Percentiles rank a stretch among this genome's conserved stretches.
These are phyloP conservation scores for Aromia moschata DNA, from an alignment of 2,888 invertebrate genomes.

Conservation along the genomic window DNA sequence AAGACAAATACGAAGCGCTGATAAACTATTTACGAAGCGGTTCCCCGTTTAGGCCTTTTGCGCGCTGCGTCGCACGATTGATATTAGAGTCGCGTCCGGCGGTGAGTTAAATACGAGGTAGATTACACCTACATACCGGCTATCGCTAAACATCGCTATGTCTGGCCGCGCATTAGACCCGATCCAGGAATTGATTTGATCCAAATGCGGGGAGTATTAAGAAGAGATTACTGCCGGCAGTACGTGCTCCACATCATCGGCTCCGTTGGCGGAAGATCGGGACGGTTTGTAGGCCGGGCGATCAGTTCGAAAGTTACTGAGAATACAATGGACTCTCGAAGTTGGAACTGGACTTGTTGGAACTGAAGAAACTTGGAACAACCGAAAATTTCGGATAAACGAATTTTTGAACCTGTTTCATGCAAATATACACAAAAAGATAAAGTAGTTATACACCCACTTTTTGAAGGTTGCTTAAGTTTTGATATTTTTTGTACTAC, in stretches of 20 bases:
- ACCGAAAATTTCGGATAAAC: too few relatives aligned
- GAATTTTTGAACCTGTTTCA: too few relatives aligned
- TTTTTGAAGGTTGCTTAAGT: too few relatives aligned
- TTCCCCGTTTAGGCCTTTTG: constrained; percentile 16
- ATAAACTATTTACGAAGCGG: constrained; percentile 19
- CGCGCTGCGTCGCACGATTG: background rate
- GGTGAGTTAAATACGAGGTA: constrained; percentile 28
- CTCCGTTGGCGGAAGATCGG: background rate
- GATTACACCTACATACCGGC: constrained; percentile 32
- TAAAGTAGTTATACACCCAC: too few relatives aligned
- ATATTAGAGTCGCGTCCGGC: constrained; percentile 18
- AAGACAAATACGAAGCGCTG: constrained; percentile 12
- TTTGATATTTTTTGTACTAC: too few relatives aligned
- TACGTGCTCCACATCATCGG: constrained; percentile 30
- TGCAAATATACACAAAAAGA: too few relatives aligned
- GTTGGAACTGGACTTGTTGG: too few relatives aligned
- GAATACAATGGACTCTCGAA: too few relatives aligned
- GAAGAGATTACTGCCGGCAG: constrained; percentile 26
- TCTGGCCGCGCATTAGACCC: constrained; percentile 24
- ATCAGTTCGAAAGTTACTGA: too few relatives aligned
- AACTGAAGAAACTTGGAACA: too few relatives aligned
- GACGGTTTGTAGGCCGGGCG: background rate
- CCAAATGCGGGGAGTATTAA: constrained; percentile 28
- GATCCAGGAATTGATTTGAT: constrained; percentile 28
- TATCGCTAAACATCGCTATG: constrained; percentile 30